phyloP scores from a whole-genome alignment of 2,888 invertebrate genomes.

The Hartigia nigra region DNA sequence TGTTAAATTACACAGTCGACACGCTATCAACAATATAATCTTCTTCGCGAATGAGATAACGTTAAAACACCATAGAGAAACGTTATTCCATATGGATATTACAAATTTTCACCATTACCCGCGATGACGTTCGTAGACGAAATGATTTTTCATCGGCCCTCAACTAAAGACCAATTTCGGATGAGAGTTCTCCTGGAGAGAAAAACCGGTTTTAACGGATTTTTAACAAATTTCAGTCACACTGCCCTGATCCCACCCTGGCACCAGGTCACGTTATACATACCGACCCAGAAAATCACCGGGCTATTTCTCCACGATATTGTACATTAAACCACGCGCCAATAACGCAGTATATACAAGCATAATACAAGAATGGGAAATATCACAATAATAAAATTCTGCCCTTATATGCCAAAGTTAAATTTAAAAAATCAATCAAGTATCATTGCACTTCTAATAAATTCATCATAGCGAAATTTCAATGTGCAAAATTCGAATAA shows the following conservation, averaged over 20 bases:
- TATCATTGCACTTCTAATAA: not conserved
- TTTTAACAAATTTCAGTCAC: slow-evolving; percentile 19
- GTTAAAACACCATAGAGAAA: not conserved
- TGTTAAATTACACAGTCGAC: not conserved
- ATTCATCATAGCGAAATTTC: not conserved
- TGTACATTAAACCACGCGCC: not conserved
- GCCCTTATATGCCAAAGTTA: not conserved
- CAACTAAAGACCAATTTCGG: not conserved
- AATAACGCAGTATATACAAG: not conserved
- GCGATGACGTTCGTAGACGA: not conserved
- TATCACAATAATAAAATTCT: not conserved
- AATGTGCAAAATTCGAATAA: not conserved
- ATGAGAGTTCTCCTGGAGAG: slow-evolving; percentile 12
- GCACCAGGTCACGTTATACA: not conserved
- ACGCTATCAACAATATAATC: not conserved
- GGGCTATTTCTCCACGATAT: not conserved
- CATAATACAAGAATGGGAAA: not conserved
- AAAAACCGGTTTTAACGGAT: slow-evolving; percentile 42
- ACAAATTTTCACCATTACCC: not conserved
- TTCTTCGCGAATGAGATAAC: not conserved
- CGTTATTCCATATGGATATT: not conserved
- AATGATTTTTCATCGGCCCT: not conserved
- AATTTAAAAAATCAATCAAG: not conserved
- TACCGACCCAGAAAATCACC: not conserved
- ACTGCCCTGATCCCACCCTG: not conserved